Evolutionary conservation across 2,797 vertebrate species (phyloP), one percentile per base, ranked within the genome.

Genomic region (Rhinichthys osculus): DNA sequence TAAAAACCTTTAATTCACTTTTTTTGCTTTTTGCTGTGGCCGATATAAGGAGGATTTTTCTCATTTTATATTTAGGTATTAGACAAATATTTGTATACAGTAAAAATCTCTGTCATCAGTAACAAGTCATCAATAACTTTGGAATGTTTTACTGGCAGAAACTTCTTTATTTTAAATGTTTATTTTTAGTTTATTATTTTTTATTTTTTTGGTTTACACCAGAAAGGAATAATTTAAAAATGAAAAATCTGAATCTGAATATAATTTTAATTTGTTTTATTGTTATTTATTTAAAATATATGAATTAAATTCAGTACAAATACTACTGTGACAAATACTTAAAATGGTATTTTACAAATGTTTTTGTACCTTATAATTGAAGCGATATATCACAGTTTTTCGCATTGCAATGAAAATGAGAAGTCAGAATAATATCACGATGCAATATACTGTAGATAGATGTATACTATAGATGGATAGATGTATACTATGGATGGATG

Each of bases 401-500:
- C 13, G 14, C 13, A 47, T 14, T 47, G 44, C 13, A 47, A 47
- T 14, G 13, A 47, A 47, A 47, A 47, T 47, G 47, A 10, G 42
- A 42, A 42, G 3, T 47, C 47, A 16, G 3, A 47, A 47, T 47
- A 47, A 47, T 47, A 14, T 47, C 47, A 14, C 3, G 1, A 16
- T 47, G 14, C 14, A 14, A 47, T 14, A 47, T 47, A 27, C 27
- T 27, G 27, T 8, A 0, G 44, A 47, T 13, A 1, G 3, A 47
- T 0, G 27, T 27, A 27, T 27, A 27, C 27, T 27, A 44, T 13
- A 4, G 44, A 44, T 1, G 1, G 44, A 13, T 13, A 2, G 42
- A 44, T n/a, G n/a, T n/a, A n/a, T n/a, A n/a, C n/a, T 3, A 44
- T 3, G 1, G 44, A 13, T 13, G 0, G 44, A 13, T 4, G 0